These are phyloP conservation scores for Ceratina calcarata DNA, from an alignment of 1,140 invertebrate genomes.

Conservation along the genomic window DNA sequence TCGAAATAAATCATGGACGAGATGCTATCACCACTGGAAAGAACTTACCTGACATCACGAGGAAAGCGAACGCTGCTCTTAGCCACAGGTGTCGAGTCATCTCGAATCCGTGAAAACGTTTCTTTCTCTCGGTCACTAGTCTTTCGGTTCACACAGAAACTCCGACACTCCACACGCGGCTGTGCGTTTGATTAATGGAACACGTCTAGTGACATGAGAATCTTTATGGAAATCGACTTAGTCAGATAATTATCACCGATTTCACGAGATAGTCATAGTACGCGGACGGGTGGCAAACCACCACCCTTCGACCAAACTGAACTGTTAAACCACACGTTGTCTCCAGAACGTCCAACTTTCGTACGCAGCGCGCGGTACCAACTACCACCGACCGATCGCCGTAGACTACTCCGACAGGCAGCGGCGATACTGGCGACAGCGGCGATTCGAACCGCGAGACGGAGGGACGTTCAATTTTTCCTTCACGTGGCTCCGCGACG, in stretches of 20 bases:
- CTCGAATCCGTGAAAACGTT: slow-evolving; percentile 27
- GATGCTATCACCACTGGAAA: neutral
- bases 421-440: slow-evolving; percentile 23
- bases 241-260: neutral
- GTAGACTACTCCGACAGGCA: neutral
- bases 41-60: slow-evolving; percentile 67
- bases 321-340: slow-evolving; percentile 22
- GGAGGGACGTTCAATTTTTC: slow-evolving; percentile 19
- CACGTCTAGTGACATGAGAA: too few relatives aligned
- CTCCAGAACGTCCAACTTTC: slow-evolving; percentile 35
- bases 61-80: slow-evolving; percentile 56
- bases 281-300: neutral
- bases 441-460: slow-evolving; percentile 40
- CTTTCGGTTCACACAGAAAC: neutral
- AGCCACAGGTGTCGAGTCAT: slow-evolving; percentile 71
- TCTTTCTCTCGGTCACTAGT: neutral
- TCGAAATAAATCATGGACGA: too few relatives aligned
- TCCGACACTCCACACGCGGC: slow-evolving; percentile 35
- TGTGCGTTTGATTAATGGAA: neutral
- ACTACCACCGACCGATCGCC: slow-evolving; percentile 38
- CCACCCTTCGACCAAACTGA: neutral
- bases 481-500: slow-evolving; percentile 24
- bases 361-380: slow-evolving; percentile 13
- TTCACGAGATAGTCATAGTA: slow-evolving; percentile 22
- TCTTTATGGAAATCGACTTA: slow-evolving; percentile 30